phyloP scores from a whole-genome alignment of 2,797 vertebrate species.

The Coregonus suidteri region DNA sequence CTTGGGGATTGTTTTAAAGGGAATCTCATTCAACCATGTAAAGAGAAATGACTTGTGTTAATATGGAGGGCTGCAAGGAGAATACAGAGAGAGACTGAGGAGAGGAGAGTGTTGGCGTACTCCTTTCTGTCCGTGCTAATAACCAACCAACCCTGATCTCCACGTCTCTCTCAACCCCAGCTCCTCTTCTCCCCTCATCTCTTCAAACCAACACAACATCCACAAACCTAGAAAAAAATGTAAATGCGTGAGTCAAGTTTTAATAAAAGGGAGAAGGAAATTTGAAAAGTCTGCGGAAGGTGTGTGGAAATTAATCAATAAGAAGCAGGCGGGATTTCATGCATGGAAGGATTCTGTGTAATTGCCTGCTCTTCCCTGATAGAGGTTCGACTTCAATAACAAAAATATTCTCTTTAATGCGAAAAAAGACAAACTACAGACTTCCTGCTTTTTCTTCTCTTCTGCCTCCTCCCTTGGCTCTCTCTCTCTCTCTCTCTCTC shows the following conservation, averaged over 20 bases:
- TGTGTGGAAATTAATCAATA: constrained; percentile 84
- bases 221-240: constrained; percentile 31
- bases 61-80: constrained; percentile 57
- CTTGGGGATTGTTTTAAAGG: constrained; percentile 62
- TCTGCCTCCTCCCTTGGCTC: constrained; percentile 52
- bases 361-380: constrained; percentile 83
- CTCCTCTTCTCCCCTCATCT: constrained; percentile 6
- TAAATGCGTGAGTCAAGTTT: constrained; percentile 80
- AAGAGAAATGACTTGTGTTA: constrained; percentile 73
- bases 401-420: constrained; percentile 74
- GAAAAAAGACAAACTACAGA: constrained; percentile 45
- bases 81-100: constrained; percentile 54
- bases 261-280: constrained; percentile 79
- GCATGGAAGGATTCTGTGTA: constrained; percentile 82
- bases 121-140: constrained; percentile 45
- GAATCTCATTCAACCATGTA: constrained; percentile 71
- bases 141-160: constrained; percentile 63
- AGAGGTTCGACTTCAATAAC: constrained; percentile 78
- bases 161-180: constrained; percentile 25
- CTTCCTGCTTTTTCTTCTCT: constrained; percentile 13
- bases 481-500: constrained; percentile 32
- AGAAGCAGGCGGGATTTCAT: constrained; percentile 83
- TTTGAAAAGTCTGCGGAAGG: constrained; percentile 81
- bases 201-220: constrained; percentile 40
- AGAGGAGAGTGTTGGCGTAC: constrained; percentile 49